Evolutionary conservation across 23 tunicate genomes (phyloP).

Genomic region (Styela clava): DNA sequence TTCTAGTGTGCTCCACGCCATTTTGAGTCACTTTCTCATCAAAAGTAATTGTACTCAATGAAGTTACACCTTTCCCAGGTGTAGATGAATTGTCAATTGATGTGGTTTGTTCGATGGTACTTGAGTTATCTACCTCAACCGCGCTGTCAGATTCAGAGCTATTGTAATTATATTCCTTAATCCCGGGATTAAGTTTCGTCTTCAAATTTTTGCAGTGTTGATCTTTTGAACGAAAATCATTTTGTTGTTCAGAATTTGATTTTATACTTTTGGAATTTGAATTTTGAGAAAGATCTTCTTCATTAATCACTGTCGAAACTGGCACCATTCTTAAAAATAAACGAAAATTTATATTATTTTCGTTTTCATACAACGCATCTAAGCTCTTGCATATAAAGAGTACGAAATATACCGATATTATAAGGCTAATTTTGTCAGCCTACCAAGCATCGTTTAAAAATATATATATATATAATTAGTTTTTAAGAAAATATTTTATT

Average conservation of each 20-base stretch:
- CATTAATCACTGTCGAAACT: background rate
- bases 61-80: conserved; percentile 33
- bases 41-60: background rate
- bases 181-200: background rate
- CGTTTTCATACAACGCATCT: too few relatives aligned
- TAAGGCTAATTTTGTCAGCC: too few relatives aligned
- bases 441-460: too few relatives aligned
- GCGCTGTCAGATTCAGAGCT: background rate
- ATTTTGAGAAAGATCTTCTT: background rate
- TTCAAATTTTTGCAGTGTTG: background rate
- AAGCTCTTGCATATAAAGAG: too few relatives aligned
- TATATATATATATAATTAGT: too few relatives aligned
- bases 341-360: too few relatives aligned
- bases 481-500: too few relatives aligned
- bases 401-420: too few relatives aligned
- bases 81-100: conserved; percentile 1
- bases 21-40: background rate
- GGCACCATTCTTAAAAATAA: background rate
- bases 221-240: background rate
- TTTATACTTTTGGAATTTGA: background rate
- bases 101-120: background rate
- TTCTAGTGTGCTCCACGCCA: background rate
- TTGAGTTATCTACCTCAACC: background rate
- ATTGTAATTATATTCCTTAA: background rate
- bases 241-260: background rate